phyloP scores from a whole-genome alignment of 2,797 vertebrate genomes.

The Cyprinodon diabolis region DNA sequence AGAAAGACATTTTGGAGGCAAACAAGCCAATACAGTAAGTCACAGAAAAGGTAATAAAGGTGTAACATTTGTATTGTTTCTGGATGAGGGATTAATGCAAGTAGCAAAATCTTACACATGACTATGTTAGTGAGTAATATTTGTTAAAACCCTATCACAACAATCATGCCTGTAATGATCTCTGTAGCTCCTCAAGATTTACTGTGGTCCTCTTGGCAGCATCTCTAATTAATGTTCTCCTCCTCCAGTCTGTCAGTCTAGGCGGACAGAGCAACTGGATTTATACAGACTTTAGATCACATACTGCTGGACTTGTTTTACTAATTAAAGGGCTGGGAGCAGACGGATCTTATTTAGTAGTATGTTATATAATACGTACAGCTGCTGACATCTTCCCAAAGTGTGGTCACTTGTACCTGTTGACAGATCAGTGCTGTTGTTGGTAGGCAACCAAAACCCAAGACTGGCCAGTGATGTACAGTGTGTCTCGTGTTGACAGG shows the following conservation, averaged over 20 bases:
- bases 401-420: no score
- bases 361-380: no score
- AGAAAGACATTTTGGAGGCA: conserved; percentile 1
- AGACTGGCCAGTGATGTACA: no score
- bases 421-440: no score
- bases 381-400: no score
- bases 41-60: background rate
- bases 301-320: background rate
- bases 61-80: background rate
- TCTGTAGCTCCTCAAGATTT: background rate
- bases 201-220: no score
- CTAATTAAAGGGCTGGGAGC: no score
- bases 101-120: no score
- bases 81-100: no score
- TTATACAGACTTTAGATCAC: background rate
- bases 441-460: no score
- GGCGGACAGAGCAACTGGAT: background rate
- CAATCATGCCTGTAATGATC: background rate
- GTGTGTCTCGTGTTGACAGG: no score
- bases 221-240: background rate
- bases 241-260: background rate
- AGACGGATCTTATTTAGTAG: no score
- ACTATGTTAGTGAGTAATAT: background rate
- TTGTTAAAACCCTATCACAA: background rate
- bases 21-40: background rate